Percentiles rank a stretch among this genome's conserved stretches.
phyloP scores from a whole-genome alignment of 2,888 invertebrate genomes.

The Agrochola macilenta region DNA sequence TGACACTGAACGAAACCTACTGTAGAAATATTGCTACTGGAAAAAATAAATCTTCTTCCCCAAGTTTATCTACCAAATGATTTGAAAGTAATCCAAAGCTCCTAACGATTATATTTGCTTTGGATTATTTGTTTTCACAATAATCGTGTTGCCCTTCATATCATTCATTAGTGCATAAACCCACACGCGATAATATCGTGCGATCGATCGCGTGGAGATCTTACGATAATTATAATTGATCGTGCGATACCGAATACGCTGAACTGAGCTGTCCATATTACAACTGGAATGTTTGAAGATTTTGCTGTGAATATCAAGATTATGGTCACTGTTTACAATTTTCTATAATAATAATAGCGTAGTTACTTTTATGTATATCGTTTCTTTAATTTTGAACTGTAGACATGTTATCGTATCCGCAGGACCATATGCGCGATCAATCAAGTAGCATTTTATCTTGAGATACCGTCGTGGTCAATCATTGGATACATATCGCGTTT shows the following conservation, averaged over 20 bases:
- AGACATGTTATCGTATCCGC: neutral
- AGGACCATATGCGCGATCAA: conserved; percentile 18
- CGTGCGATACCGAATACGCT: conserved; percentile 28
- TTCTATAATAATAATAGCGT: neutral
- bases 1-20: neutral
- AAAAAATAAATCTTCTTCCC: neutral
- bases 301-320: conserved; percentile 8
- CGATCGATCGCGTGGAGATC: conserved; percentile 54
- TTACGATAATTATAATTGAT: conserved; percentile 45
- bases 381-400: neutral
- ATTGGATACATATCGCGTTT: conserved; percentile 1
- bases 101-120: conserved; percentile 15
- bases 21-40: neutral
- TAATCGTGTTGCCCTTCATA: conserved; percentile 36
- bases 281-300: conserved; percentile 39
- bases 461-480: neutral
- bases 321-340: neutral
- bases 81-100: conserved; percentile 15
- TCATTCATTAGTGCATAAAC: conserved; percentile 46
- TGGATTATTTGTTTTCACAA: conserved; percentile 21
- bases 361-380: neutral
- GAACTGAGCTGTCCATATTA: conserved; percentile 30
- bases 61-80: neutral
- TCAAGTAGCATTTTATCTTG: conserved; percentile 20
- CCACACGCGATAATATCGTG: conserved; percentile 47